phyloP scores from a whole-genome alignment of 2,113 vertebrate genomes.

The Phocoena phocoena region DNA sequence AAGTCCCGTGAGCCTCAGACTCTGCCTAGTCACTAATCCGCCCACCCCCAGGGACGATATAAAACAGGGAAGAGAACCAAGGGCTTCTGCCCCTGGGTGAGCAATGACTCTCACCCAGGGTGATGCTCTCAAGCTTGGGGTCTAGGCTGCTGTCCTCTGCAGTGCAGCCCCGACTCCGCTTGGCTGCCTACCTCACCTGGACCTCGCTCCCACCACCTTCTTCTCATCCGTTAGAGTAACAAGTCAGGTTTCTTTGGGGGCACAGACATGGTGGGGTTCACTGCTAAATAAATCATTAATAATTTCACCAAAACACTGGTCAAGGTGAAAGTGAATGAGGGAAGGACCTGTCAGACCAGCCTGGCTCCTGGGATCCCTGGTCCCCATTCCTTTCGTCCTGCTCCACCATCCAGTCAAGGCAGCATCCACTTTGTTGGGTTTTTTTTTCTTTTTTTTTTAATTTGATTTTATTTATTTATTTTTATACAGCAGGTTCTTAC shows the following conservation, averaged over 20 bases:
- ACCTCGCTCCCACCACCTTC: background rate
- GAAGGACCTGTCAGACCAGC: background rate
- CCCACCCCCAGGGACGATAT: background rate
- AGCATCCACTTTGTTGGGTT: too few species aligned
- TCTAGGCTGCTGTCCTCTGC: background rate
- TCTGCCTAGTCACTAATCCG: background rate
- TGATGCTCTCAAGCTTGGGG: background rate
- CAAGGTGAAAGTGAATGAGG: background rate
- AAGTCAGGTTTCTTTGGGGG: background rate
- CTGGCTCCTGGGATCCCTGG: accelerated
- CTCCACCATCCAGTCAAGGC: too few species aligned
- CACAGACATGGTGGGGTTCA: background rate
- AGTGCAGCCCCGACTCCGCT: accelerated
- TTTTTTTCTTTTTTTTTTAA: too few species aligned
- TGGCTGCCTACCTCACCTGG: background rate
- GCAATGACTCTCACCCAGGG: background rate
- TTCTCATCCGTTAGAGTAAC: background rate
- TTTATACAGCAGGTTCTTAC: too few species aligned
- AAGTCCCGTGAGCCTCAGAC: background rate
- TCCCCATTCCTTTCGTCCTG: background rate
- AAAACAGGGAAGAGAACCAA: background rate
- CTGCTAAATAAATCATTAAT: background rate
- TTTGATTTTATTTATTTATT: too few species aligned
- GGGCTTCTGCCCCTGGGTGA: too few species aligned
- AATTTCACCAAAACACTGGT: background rate